phyloP scores from a whole-genome alignment of 2,888 invertebrate genomes.

The Doris montereyensis region DNA sequence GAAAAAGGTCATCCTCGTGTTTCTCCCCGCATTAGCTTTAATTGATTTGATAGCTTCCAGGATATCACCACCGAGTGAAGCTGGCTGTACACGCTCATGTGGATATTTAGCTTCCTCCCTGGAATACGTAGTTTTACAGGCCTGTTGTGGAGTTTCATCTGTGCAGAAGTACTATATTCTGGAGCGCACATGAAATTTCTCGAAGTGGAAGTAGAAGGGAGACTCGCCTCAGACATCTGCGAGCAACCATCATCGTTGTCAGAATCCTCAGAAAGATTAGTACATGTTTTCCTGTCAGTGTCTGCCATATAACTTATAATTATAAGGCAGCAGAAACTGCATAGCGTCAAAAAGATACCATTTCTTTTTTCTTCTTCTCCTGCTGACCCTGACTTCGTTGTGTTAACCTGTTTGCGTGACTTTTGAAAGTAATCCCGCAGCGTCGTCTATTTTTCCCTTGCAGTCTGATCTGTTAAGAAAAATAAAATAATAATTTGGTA shows the following conservation, averaged over 20 bases:
- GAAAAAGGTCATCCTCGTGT: slow-evolving; percentile 14
- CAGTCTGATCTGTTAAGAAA: no score
- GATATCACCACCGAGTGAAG: slow-evolving; percentile 1
- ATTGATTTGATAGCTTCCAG: slow-evolving; percentile 8
- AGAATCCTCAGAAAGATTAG: not conserved
- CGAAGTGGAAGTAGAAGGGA: not conserved
- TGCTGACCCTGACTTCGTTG: no score
- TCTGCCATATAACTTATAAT: no score
- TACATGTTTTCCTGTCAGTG: no score
- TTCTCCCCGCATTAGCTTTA: not conserved
- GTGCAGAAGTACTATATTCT: not conserved
- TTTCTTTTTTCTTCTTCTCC: no score
- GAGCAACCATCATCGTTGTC: not conserved
- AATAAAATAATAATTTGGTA: no score
- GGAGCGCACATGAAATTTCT: not conserved
- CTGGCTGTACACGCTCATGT: not conserved
- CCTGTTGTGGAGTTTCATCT: no score
- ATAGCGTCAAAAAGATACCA: no score
- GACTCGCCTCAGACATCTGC: not conserved
- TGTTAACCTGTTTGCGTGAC: no score
- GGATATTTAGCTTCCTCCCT: slow-evolving; percentile 5
- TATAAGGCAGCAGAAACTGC: no score
- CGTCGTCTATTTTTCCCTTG: no score
- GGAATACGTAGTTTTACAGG: not conserved
- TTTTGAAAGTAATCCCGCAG: no score